These are phyloP conservation scores for Nicator chloris DNA, from an alignment of 2,113 vertebrate genomes.

Conservation along the genomic window DNA sequence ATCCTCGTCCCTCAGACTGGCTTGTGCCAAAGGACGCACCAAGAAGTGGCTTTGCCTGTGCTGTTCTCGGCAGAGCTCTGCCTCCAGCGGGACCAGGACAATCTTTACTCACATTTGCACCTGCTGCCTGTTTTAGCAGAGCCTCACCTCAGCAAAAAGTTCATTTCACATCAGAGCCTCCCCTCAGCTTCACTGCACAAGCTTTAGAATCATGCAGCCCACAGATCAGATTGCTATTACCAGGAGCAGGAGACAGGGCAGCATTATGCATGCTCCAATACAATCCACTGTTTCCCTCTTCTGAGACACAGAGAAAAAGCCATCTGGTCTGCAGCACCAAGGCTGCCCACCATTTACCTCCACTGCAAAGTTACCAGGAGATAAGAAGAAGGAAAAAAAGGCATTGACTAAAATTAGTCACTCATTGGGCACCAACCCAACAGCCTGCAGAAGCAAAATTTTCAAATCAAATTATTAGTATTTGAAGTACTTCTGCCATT, in stretches of 20 bases:
- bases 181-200: neutral
- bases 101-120: neutral
- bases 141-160: neutral
- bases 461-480: neutral
- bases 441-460: neutral
- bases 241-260: neutral
- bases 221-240: neutral
- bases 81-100: neutral
- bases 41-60: rapidly evolving
- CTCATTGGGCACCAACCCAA: neutral
- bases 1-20: neutral
- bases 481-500: neutral
- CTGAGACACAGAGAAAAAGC: neutral
- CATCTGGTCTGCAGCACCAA: neutral
- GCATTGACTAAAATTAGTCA: neutral
- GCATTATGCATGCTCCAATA: neutral
- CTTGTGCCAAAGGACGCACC: neutral
- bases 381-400: neutral
- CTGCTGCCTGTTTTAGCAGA: neutral
- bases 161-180: neutral
- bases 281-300: neutral
- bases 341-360: neutral
- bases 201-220: neutral
- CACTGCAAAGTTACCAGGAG: constrained; percentile 16
- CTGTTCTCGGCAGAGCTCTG: neutral